Conservation (phyloP, 2,888 invertebrate genomes). For the Conus canariensis region DNA sequence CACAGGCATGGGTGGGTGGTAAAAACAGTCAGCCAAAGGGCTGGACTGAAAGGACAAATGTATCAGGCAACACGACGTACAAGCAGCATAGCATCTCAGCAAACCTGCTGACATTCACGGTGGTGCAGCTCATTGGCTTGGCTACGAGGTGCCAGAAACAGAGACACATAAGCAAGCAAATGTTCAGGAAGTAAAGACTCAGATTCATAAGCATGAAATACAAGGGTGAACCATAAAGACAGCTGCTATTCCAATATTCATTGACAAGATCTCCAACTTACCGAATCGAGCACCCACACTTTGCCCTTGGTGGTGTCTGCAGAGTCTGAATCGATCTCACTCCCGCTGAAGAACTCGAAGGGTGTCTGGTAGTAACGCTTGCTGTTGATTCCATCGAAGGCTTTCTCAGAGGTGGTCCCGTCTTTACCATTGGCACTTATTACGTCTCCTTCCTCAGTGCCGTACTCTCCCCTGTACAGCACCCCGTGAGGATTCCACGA, state of each 20-base stretch:
- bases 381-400: constrained; percentile 58
- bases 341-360: constrained; percentile 57
- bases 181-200: no score
- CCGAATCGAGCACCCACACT: constrained; percentile 47
- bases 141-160: no score
- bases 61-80: no score
- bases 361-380: constrained; percentile 58
- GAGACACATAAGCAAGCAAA: no score
- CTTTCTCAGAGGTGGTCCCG: constrained; percentile 46
- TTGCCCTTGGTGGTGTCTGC: constrained; percentile 59
- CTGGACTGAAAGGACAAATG: no score
- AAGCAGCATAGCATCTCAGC: no score
- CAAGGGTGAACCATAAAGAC: no score
- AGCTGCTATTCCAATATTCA: no score
- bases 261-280: background rate
- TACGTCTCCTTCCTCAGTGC: background rate
- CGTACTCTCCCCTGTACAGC: background rate
- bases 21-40: no score
- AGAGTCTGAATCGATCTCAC: constrained; percentile 52
- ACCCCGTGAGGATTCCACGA: constrained; percentile 72
- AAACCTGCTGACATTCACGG: no score
- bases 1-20: background rate
- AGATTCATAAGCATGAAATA: no score
- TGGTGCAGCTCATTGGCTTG: no score
- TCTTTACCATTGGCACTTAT: constrained; percentile 42